These are phyloP conservation scores for Cichladusa arquata DNA, from an alignment of 2,113 vertebrate genomes.

Conservation along the genomic window DNA sequence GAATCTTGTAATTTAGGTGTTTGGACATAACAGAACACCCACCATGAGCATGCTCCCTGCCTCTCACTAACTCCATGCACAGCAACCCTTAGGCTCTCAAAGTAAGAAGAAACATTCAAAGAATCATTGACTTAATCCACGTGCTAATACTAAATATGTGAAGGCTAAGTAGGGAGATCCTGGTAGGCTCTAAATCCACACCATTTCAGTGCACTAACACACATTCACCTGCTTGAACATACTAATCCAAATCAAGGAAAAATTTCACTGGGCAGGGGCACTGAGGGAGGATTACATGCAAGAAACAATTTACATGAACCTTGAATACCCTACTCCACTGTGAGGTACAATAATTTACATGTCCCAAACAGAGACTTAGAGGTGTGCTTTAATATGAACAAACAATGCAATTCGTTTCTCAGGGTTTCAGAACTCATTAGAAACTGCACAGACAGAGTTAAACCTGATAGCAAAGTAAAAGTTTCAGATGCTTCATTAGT, in stretches of 20 bases:
- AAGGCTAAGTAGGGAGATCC: neutral
- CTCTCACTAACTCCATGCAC: neutral
- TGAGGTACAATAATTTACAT: neutral
- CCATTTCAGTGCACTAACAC: neutral
- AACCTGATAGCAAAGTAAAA: neutral
- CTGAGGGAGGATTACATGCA: neutral
- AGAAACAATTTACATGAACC: neutral
- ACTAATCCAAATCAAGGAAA: neutral
- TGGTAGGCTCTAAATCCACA: neutral
- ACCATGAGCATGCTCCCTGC: fast-evolving
- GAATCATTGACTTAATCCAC: neutral
- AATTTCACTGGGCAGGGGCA: neutral
- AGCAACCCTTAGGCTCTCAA: neutral
- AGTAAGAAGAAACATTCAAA: neutral
- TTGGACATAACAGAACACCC: neutral
- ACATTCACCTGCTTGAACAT: neutral
- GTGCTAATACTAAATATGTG: neutral
- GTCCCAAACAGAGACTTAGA: neutral
- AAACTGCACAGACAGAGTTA: neutral
- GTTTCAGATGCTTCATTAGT: neutral
- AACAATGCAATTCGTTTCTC: neutral
- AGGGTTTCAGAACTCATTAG: neutral
- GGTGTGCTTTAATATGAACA: neutral
- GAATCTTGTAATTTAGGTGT: neutral
- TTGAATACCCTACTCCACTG: neutral